A percentile compares a stretch with the other conserved stretches of the same genome.
phyloP scores from a whole-genome alignment of 2,797 vertebrate species.

The Melanogrammus aeglefinus region DNA sequence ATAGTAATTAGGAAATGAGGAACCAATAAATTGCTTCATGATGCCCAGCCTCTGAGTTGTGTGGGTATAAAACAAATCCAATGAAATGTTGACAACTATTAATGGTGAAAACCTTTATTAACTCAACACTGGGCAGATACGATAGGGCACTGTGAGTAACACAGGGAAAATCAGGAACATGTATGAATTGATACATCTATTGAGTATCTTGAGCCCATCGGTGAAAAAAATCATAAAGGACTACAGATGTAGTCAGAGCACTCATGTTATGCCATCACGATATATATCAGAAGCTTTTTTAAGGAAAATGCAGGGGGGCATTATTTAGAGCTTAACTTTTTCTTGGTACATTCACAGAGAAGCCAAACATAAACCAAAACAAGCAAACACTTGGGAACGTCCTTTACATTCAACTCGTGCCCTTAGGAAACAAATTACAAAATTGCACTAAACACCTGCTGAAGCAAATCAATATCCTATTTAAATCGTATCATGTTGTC shows the following conservation, averaged over 20 bases:
- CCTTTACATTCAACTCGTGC: slow-evolving; percentile 50
- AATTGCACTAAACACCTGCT: not conserved
- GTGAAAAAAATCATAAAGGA: slow-evolving; percentile 18
- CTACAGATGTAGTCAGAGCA: slow-evolving; percentile 16
- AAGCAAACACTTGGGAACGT: slow-evolving; percentile 10
- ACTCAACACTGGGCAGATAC: slow-evolving; percentile 52
- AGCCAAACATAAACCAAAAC: slow-evolving; percentile 23
- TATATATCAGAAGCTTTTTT: slow-evolving; percentile 31
- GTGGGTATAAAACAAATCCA: slow-evolving; percentile 7
- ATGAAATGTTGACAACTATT: slow-evolving; percentile 9
- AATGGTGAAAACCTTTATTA: slow-evolving; percentile 60
- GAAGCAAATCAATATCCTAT: slow-evolving; percentile 40
- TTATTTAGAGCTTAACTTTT: slow-evolving; percentile 1
- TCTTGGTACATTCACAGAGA: slow-evolving; percentile 35
- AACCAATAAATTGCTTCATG: not conserved
- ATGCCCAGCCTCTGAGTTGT: not conserved
- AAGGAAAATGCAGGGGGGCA: slow-evolving; percentile 50
- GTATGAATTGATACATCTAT: slow-evolving; percentile 28
- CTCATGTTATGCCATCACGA: slow-evolving; percentile 37
- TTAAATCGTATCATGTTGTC: slow-evolving; percentile 8
- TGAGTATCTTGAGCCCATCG: slow-evolving; percentile 40
- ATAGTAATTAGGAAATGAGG: not conserved
- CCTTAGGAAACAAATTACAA: slow-evolving; percentile 8
- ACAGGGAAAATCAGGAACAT: slow-evolving; percentile 28
- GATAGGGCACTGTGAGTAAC: slow-evolving; percentile 41